phyloP scores from a whole-genome alignment of 2,888 invertebrate species.

The Pristionchus japonicus region DNA sequence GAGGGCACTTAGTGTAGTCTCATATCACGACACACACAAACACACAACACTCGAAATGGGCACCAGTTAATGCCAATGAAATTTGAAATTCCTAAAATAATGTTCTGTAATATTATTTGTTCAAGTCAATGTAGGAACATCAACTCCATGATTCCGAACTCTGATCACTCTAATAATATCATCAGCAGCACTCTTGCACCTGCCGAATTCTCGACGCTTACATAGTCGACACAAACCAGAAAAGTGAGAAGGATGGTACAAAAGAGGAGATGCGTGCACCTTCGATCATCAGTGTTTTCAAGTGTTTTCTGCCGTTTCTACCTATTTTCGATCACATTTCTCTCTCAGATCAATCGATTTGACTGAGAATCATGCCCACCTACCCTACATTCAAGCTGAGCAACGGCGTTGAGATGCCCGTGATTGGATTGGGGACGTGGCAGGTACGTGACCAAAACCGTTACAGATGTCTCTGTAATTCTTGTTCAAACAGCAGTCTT shows the following conservation, averaged over 20 bases:
- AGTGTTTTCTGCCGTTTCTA: neutral
- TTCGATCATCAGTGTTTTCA: neutral
- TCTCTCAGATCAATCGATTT: too few relatives aligned
- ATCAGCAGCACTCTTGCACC: neutral
- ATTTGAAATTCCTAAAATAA: too few relatives aligned
- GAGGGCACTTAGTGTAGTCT: too few relatives aligned
- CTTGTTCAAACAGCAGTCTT: too few relatives aligned
- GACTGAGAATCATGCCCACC: neutral
- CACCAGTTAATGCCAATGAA: too few relatives aligned
- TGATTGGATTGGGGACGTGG: constrained; percentile 66
- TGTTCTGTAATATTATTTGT: too few relatives aligned
- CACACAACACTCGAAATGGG: too few relatives aligned
- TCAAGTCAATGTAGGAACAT: too few relatives aligned
- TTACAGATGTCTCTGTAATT: too few relatives aligned
- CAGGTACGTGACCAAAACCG: constrained; percentile 43
- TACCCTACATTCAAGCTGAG: constrained; percentile 55
- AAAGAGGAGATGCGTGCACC: neutral
- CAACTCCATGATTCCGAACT: too few relatives aligned
- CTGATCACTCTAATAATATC: neutral
- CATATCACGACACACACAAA: too few relatives aligned
- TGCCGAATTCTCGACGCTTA: neutral
- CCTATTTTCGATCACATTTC: neutral
- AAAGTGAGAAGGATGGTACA: neutral
- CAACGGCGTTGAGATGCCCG: constrained; percentile 65
- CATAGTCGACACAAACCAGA: neutral